Evolutionary conservation across 2,113 vertebrate genomes (phyloP), one percentile per base, ranked within the genome.

Genomic region (Piprites chloris): DNA sequence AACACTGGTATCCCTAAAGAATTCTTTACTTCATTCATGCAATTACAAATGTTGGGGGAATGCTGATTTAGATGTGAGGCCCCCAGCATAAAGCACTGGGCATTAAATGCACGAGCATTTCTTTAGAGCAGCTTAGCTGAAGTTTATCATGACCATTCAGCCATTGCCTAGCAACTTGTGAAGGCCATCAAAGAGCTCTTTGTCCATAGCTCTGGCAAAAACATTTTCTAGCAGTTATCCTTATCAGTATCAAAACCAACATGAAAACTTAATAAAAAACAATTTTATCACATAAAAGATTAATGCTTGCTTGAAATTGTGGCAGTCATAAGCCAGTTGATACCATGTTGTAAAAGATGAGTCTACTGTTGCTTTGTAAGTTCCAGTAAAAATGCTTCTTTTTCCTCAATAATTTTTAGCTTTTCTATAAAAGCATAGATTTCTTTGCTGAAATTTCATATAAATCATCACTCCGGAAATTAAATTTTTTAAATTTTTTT

Each of bases 81-180:
- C 81, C 42, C 93, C 94, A 87, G 97, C 96, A 94, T 96, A 96
- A 97, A 97, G 97, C 97, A 94, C 78, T 84, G 95, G 95, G 96
- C 97, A 98, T 97, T 98, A 98, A 98, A 98, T 97, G 97, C 98
- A 96, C 14, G 96, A 96, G 97, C 95, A 97, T 98, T 98, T 98
- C 98, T 98, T 97, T 97, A 96, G 98, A 97, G 96, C 98, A 98
- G 97, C 98, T 98, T 98, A 98, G 97, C 97, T 96, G 97, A 98
- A 98, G 98, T 99, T 99, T 98, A 98, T 98, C 98, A 96, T 92
- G 96, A 97, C 97, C 98, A 97, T 98, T 98, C 97, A 97, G 97
- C 95, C 96, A 98, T 98, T 97, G 97, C 98, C 98, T 99, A 98
- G 98, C 98, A 99, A 99, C 98, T 97, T 86, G 91, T 67, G 87